Conservation (phyloP, 2,797 vertebrate genomes). For the Cryptoblepharus egeriae region DNA sequence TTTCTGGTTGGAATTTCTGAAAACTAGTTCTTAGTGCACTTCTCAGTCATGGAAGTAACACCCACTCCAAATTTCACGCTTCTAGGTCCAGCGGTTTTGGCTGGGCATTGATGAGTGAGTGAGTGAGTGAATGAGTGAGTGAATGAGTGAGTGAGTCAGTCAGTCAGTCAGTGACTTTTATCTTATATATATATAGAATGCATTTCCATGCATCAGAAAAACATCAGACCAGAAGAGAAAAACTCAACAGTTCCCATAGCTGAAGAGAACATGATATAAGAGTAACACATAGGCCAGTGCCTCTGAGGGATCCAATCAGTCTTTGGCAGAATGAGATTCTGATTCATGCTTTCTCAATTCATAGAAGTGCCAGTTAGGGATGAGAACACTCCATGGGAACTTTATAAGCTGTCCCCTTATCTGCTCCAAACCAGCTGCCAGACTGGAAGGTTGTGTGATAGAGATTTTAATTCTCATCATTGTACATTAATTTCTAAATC, state of each 20-base stretch:
- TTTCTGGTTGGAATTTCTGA: no score
- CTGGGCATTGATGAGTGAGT: no score
- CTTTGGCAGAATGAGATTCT: conserved; percentile 91
- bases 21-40: no score
- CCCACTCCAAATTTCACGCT: no score
- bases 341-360: conserved; percentile 89
- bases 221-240: conserved; percentile 59
- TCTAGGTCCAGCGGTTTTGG: no score
- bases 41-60: no score
- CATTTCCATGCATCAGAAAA: no score
- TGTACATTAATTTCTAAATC: conserved; percentile 77
- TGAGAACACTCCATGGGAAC: conserved; percentile 90
- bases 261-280: conserved; percentile 87
- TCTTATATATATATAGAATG: no score
- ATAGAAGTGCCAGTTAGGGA: conserved; percentile 88
- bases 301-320: conserved; percentile 88
- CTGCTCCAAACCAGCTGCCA: conserved; percentile 81
- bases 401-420: conserved; percentile 82
- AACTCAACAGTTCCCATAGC: conserved; percentile 82
- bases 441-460: conserved; percentile 72
- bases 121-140: no score
- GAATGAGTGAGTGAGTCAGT: no score
- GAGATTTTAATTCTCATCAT: conserved; percentile 76
- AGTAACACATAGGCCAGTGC: conserved; percentile 84
- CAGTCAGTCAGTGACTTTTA: no score